Evolutionary conservation across 2,888 invertebrate genomes (phyloP), one percentile per base, ranked within the genome.

Genomic region (Sminthurinus aureus): DNA sequence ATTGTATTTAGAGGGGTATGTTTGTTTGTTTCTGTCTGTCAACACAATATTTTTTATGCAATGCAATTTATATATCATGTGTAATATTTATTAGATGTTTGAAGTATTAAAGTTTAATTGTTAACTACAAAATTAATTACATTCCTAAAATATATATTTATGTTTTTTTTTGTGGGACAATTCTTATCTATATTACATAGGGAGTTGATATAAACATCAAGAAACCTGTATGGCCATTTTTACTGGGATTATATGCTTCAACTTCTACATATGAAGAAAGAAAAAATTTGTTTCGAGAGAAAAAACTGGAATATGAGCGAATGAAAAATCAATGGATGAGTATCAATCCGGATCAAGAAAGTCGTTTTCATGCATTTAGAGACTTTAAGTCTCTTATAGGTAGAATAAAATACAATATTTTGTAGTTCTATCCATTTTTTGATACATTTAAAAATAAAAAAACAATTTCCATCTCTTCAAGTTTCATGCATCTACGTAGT

Each of bases 291-390:
- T 93, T 94, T 64, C 94, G 94, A 89, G 92, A 93, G 87, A 95
- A 94, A 90, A 93, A 94, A 85, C 94, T 95, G 86, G 96, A 97
- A 90, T 99, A 99, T 91, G 96, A 94, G 90, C 93, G 93, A 76
- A 98, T 99, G 98, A 99, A 99, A 90, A 92, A 96, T 24, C 99
- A 99, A 90, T 99, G 99, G 99, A 93, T 95, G 87, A 95, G 96
- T 0, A 96, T 99, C 91, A 94, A 95, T 0, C 93, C 93, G 20
- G 94, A 93, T 0, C 99, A 99, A 90, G 98, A 98, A 90, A 92
- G 93, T 0, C 93, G 96, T 87, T 99, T 98, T 90, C 92, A 95
- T 0, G 95, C 95, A 88, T 96, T 95, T 90, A 93, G 96, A 83
- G 98, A 98, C 89, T 92, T 96, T 87, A 98, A 98, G 91, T 96